These are phyloP conservation scores for Cistogaster globosa DNA, from an alignment of 2,888 invertebrate species.

Conservation along the genomic window DNA sequence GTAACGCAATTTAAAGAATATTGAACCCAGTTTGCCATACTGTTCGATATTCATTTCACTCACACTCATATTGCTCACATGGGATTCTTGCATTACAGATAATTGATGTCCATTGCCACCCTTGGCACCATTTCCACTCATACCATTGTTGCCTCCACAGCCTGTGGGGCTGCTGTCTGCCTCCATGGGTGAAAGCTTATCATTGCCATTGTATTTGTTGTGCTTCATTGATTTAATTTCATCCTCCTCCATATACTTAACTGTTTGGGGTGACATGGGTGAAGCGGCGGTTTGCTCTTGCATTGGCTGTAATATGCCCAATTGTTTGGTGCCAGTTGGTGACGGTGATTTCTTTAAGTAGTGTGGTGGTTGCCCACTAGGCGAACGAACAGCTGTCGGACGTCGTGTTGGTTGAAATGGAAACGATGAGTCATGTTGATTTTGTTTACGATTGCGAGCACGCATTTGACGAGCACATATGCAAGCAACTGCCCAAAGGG, in stretches of 20 bases:
- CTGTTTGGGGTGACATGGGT: constrained; percentile 79
- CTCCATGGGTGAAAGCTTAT: constrained; percentile 75
- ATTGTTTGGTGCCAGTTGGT: constrained; percentile 86
- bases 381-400: constrained; percentile 89
- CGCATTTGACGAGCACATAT: constrained; percentile 82
- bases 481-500: constrained; percentile 81
- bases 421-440: constrained; percentile 81
- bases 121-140: constrained; percentile 67
- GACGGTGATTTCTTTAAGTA: constrained; percentile 97
- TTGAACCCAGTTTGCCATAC: constrained; percentile 90
- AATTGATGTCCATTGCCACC: constrained; percentile 63
- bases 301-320: constrained; percentile 80
- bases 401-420: constrained; percentile 83
- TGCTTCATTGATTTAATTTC: constrained; percentile 77
- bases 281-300: constrained; percentile 80
- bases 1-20: constrained; percentile 95
- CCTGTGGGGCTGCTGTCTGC: constrained; percentile 75
- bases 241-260: constrained; percentile 82
- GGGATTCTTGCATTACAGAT: constrained; percentile 53
- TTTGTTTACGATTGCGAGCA: constrained; percentile 81
- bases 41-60: constrained; percentile 77
- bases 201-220: constrained; percentile 75
- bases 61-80: constrained; percentile 53
- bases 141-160: constrained; percentile 70
- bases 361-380: constrained; percentile 90